Evolutionary conservation across 2,113 vertebrate genomes (phyloP).

Genomic region (Hylia prasina): DNA sequence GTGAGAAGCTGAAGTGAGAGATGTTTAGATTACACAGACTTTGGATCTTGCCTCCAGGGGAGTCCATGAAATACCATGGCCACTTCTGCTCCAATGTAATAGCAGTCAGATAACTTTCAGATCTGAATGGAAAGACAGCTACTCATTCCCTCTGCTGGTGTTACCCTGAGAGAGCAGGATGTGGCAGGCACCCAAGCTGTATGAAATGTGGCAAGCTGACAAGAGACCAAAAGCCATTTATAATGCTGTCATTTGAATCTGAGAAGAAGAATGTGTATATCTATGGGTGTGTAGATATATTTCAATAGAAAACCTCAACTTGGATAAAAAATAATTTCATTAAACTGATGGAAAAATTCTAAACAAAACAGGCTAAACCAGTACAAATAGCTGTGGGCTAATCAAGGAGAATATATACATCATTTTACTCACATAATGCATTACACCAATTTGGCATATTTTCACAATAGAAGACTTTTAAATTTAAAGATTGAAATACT

Average conservation of each 20-base stretch:
- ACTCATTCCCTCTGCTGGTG: background rate
- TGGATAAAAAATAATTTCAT: background rate
- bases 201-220: background rate
- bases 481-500: background rate
- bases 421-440: background rate
- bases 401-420: background rate
- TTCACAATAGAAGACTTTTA: background rate
- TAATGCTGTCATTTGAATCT: background rate
- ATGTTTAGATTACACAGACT: background rate
- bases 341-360: background rate
- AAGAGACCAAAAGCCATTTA: background rate
- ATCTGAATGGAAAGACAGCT: background rate
- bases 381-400: background rate
- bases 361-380: background rate
- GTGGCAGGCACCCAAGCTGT: background rate
- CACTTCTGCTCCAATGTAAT: background rate
- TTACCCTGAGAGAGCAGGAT: background rate
- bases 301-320: background rate
- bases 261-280: background rate
- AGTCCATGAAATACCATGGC: background rate
- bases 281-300: background rate
- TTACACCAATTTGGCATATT: background rate
- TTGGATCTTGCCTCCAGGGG: background rate
- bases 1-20: background rate
- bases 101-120: background rate